Base-by-base conservation (phyloP, 2,113 vertebrate genomes). In the Pelodiscus sinensis region DNA sequence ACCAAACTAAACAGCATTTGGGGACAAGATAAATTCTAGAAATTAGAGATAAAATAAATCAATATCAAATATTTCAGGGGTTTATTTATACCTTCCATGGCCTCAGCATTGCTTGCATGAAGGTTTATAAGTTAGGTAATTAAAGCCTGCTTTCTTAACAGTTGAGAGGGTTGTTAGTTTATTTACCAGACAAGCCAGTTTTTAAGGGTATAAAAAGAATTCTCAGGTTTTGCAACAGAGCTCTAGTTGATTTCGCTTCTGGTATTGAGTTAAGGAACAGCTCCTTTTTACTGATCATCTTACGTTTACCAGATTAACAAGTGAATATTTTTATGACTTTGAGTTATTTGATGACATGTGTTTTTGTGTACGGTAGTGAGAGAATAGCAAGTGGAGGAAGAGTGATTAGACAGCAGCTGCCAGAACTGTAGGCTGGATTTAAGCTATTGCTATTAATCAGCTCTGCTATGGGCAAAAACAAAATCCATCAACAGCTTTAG, bases 401-500 rank as follows among this genome's bases (percentile, higher is more conserved):
- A 96, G 78, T 18, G 1, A 87, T 94, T 84, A 14, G 2, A 93
- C 86, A 85, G 80, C 86, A 95, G 91, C 88, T 96, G 94, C 86
- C 94, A 95, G 79, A 95, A 91, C 80, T 44, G 44, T 87, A 71
- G 14, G 2, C 8, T 95, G 95, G 94, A 88, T 94, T 93, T 86
- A 77, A 95, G 93, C 94, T 90, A 91, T 35, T 80, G 73, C 86
- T 92, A 91, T 96, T 97, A 92, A 94, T 96, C 89, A 91, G 90
- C 89, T 94, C 77, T 94, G 62, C 93, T 89, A 65, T 58, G 80
- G 93, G 85, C 82, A 65, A 65, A 52, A 51, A 82, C 24, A 92
- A 94, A 93, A 79, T 58, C 85, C 58, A 94, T 95, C 79, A 84
- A 89, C 92, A 94, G 58, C 86, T 96, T 81, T 62, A 92, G 90